Conservation (phyloP, 2,113 vertebrate species). For the Prionailurus bengalensis region DNA sequence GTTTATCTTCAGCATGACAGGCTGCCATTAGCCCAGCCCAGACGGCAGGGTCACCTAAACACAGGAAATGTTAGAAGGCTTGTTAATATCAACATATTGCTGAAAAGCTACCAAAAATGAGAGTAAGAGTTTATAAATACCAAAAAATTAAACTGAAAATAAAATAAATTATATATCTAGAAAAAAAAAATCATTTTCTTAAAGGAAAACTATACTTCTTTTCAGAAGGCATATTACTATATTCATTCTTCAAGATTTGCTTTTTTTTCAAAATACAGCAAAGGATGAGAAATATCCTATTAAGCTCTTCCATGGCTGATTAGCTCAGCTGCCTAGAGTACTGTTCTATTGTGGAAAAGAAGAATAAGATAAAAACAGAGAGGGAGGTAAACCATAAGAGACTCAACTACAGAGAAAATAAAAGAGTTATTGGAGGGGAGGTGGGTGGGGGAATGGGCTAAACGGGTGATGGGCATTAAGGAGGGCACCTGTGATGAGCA, state of each 20-base stretch:
- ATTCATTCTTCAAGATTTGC: background rate
- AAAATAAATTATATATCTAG: background rate
- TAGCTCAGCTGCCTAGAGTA: background rate
- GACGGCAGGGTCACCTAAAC: constrained; percentile 93
- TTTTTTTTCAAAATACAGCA: constrained; percentile 1
- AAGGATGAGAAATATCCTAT: background rate
- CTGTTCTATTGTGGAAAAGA: background rate
- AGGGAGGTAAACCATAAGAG: too few species aligned
- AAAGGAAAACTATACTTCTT: constrained; percentile 10
- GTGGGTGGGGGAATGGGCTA: too few species aligned
- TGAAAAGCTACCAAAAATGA: background rate
- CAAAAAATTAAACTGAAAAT: background rate
- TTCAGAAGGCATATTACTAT: background rate
- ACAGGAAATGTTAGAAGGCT: constrained; percentile 37
- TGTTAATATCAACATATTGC: background rate
- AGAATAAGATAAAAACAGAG: too few species aligned
- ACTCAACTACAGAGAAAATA: too few species aligned
- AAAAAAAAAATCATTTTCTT: constrained; percentile 31
- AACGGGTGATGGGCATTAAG: too few species aligned
- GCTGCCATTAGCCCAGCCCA: constrained; percentile 97
- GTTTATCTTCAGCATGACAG: constrained; percentile 93
- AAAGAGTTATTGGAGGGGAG: too few species aligned
- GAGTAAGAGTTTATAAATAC: background rate
- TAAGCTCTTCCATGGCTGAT: background rate
- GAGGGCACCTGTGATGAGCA: too few species aligned